Evolutionary conservation across 1,140 invertebrate genomes (phyloP).

Genomic region (Drosophila sucinea): DNA sequence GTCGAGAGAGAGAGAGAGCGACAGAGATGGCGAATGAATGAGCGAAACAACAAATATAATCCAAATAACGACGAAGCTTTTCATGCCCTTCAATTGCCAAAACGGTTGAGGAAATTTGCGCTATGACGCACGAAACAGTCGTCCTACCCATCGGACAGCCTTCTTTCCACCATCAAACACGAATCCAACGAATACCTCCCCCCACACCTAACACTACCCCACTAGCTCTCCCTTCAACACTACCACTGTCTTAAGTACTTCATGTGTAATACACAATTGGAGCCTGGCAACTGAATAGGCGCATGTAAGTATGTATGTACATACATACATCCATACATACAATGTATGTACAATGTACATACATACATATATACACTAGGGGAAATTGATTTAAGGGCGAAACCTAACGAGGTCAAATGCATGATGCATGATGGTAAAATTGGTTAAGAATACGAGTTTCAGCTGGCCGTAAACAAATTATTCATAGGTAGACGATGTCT

Average conservation of each 20-base stretch:
- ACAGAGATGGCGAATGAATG: slow-evolving; percentile 12
- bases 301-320: background rate
- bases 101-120: slow-evolving; percentile 31
- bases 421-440: slow-evolving; percentile 11
- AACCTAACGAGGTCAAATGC: slow-evolving; percentile 46
- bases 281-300: slow-evolving; percentile 25
- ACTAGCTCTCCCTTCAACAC: too few species aligned
- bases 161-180: background rate
- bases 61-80: slow-evolving; percentile 46
- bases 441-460: background rate
- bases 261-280: slow-evolving; percentile 28
- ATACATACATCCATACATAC: slow-evolving; percentile 7
- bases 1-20: slow-evolving; percentile 1
- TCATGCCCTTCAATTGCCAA: slow-evolving; percentile 55
- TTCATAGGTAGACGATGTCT: background rate
- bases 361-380: slow-evolving; percentile 2
- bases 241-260: background rate
- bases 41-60: slow-evolving; percentile 15
- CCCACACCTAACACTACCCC: background rate
- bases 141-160: background rate
- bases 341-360: slow-evolving; percentile 9
- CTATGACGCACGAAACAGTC: slow-evolving; percentile 42
- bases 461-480: background rate
- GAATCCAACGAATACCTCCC: background rate
- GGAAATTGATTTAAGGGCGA: slow-evolving; percentile 30